These are phyloP conservation scores for Melipona beecheii DNA, from an alignment of 2,888 invertebrate genomes.

Conservation along the genomic window DNA sequence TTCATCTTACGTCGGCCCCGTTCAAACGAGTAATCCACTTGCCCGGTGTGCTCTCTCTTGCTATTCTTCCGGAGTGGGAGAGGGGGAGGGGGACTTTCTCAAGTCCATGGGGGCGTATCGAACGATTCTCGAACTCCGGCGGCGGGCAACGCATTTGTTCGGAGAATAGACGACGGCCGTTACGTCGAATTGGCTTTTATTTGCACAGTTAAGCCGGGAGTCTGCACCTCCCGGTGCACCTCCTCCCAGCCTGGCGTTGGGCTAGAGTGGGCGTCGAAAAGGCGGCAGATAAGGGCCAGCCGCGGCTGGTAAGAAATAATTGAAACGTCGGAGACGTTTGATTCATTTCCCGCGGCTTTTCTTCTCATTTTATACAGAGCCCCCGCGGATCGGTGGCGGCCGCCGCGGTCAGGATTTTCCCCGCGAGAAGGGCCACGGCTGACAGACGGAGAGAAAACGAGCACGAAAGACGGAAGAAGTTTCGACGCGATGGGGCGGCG, in stretches of 20 bases:
- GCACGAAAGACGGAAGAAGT: constrained; percentile 15
- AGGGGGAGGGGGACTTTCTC: not conserved
- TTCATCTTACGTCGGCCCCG: not conserved
- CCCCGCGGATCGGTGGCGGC: constrained; percentile 64
- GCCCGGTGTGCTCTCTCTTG: no score
- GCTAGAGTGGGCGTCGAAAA: constrained; percentile 49
- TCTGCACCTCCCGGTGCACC: constrained; percentile 7
- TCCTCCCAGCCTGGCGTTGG: not conserved
- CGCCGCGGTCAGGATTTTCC: constrained; percentile 54
- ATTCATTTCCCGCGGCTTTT: constrained; percentile 82
- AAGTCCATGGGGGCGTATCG: constrained; percentile 24
- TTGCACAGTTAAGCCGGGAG: constrained; percentile 45
- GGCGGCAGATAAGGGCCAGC: constrained; percentile 40
- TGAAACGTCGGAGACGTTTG: constrained; percentile 82
- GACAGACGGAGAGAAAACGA: not conserved
- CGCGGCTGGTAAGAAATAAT: constrained; percentile 80
- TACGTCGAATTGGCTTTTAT: constrained; percentile 51
- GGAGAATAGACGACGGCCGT: constrained; percentile 44
- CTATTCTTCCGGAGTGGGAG: not conserved
- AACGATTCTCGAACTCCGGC: constrained; percentile 43
- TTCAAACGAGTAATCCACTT: constrained; percentile 3
- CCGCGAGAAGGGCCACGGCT: constrained; percentile 19
- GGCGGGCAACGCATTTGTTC: constrained; percentile 49
- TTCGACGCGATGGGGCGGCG: constrained; percentile 11
- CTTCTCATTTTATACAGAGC: constrained; percentile 80